phyloP scores from a whole-genome alignment of 2,113 vertebrate genomes.

The Abramis brama region DNA sequence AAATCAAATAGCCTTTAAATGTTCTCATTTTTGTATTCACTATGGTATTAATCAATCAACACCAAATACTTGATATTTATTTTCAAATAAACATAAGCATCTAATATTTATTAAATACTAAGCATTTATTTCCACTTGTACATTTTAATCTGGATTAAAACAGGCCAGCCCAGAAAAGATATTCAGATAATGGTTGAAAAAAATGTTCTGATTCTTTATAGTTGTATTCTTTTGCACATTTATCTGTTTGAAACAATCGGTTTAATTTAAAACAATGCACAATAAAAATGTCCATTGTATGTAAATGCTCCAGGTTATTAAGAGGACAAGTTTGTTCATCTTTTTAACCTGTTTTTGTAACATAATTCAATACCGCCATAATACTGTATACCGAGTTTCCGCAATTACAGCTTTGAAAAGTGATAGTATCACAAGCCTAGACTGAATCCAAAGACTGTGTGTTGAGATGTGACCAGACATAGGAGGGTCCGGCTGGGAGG shows the following conservation, averaged over 20 bases:
- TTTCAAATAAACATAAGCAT: not conserved
- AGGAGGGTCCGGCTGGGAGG: slow-evolving; percentile 47
- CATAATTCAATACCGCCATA: not conserved
- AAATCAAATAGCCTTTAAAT: not conserved
- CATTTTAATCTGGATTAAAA: not conserved
- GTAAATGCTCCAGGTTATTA: not conserved
- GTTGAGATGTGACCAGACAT: slow-evolving; percentile 58
- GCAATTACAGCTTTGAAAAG: not conserved
- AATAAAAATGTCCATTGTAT: not conserved
- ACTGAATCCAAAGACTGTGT: slow-evolving; percentile 63
- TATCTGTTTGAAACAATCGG: not conserved
- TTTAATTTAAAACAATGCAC: too few relatives aligned
- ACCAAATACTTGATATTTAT: not conserved
- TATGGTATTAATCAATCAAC: not conserved
- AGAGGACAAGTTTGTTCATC: not conserved
- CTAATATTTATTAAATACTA: not conserved
- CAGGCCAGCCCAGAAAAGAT: not conserved
- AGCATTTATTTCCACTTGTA: not conserved
- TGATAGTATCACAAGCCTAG: not conserved
- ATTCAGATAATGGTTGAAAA: not conserved
- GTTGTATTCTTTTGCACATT: not conserved
- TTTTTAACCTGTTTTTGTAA: slow-evolving; percentile 6
- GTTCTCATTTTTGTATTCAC: not conserved
- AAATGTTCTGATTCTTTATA: not conserved
- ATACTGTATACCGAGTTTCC: not conserved